Base-by-base conservation (phyloP, 92 coral and sea anemone species). In the Paramuricea clavata region DNA sequence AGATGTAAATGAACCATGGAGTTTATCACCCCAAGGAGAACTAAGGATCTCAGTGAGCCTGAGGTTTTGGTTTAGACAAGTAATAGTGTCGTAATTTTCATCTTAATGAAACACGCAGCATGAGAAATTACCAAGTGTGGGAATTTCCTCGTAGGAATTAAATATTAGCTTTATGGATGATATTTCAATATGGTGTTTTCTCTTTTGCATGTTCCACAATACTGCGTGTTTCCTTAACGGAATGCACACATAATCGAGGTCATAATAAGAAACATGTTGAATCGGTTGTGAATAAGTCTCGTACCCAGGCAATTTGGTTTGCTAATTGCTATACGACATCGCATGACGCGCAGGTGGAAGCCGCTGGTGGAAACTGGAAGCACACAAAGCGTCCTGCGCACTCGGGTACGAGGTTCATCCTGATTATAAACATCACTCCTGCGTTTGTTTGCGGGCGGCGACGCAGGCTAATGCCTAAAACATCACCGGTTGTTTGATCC, bases 1-100 rank as follows among this genome's bases (percentile, higher is more conserved):
- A 65, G 36, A 30, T 28, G 72, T 65, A 33, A 65, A 65, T 65
- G n/a, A 65, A 65, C 0, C 17, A 65, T 65, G 72, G 39, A 31
- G 17, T 65, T 10, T 28, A 33, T 30, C 39, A 13, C 36, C 5
- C n/a, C 4, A 31, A 65, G 72, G 27, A 31, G 41, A 65, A 65
- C 30, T 65, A 33, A 65, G 17, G 17, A 65, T 65, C 72, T 31
- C 36, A 65, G 39, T 65, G 13, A 65, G 68, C 32, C 28, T 60
- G 68, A 26, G 9, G 31, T 22, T 26, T 65, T 25, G 0, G 39
- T 27, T 65, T 65, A 5, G 35, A 2, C 36, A 65, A 31, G 39
- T 65, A 65, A 60, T 60, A 60, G 68, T 22, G 12, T 60, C 32
- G 31, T 57, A 57, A 57, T 57, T n/a, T 25, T n/a, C 68, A 0